These are phyloP conservation scores for Aphrocallistes beatrix DNA, from an alignment of 37 sponge, comb jelly and placozoan genomes.

Conservation along the genomic window DNA sequence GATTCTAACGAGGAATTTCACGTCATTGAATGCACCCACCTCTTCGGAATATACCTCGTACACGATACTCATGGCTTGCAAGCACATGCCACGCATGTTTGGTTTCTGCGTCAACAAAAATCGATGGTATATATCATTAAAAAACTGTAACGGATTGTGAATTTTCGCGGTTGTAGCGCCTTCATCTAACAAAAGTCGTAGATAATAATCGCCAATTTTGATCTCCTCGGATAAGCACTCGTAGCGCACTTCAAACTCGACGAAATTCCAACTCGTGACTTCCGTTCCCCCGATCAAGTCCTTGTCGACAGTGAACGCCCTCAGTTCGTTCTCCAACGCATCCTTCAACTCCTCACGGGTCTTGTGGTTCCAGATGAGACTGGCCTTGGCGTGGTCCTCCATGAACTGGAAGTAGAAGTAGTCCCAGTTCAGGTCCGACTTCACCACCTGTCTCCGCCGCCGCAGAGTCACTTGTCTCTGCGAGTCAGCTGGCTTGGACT, in stretches of 20 bases:
- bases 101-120: constrained; percentile 92
- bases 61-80: constrained; percentile 99
- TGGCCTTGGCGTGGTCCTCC: constrained; percentile 80
- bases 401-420: constrained; percentile 90
- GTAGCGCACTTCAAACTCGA: constrained; percentile 97
- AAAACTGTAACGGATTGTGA: constrained; percentile 90
- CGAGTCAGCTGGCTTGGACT: constrained; percentile 41
- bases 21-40: constrained; percentile 96
- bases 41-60: constrained; percentile 85
- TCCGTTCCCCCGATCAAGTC: constrained; percentile 72
- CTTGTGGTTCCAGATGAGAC: constrained; percentile 99
- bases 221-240: constrained; percentile 89
- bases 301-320: constrained; percentile 88
- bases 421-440: constrained; percentile 79
- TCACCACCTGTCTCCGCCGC: constrained; percentile 70
- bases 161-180: constrained; percentile 60
- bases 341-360: constrained; percentile 95
- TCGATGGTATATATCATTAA: constrained; percentile 97
- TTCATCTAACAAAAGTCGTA: constrained; percentile 86
- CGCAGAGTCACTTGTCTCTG: constrained; percentile 61
- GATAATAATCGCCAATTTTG: constrained; percentile 93
- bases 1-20: constrained; percentile 65
- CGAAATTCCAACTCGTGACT: constrained; percentile 82
- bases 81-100: constrained; percentile 94
- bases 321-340: constrained; percentile 82